phyloP scores from a whole-genome alignment of 2,113 vertebrate species.

The Nymphicus hollandicus region DNA sequence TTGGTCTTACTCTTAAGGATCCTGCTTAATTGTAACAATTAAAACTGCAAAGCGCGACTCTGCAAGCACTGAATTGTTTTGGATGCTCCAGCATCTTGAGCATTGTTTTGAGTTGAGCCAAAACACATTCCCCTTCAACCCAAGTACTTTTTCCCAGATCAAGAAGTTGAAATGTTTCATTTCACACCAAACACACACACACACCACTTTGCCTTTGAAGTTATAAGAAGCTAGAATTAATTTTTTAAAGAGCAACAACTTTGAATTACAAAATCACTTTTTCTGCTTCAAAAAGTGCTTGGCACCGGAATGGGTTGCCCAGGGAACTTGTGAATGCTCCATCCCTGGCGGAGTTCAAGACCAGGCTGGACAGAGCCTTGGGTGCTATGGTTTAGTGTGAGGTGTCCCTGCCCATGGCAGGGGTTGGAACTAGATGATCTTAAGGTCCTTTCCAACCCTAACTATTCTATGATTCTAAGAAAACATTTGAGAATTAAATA shows the following conservation, averaged over 20 bases:
- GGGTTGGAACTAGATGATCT: no score
- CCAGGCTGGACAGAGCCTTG: no score
- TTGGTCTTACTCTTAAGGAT: not conserved
- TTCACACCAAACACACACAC: not conserved
- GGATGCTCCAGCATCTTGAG: not conserved
- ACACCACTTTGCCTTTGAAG: not conserved
- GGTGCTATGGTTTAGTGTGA: no score
- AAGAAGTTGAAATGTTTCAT: not conserved
- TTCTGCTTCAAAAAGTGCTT: not conserved
- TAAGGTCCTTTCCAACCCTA: no score
- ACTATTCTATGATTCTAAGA: no score
- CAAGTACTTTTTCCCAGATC: not conserved
- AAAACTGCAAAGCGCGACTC: not conserved
- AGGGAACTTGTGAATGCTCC: no score
- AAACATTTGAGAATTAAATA: not conserved
- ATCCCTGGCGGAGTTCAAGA: no score
- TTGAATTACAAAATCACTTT: not conserved
- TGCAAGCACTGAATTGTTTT: not conserved
- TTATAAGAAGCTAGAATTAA: not conserved
- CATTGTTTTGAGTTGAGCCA: not conserved
- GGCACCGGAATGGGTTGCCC: no score
- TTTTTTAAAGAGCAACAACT: not conserved
- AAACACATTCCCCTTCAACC: not conserved
- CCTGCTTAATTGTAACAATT: not conserved
- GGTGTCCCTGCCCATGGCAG: no score